phyloP scores from a whole-genome alignment of 2,797 vertebrate species.

The Halcyon leucocephala region DNA sequence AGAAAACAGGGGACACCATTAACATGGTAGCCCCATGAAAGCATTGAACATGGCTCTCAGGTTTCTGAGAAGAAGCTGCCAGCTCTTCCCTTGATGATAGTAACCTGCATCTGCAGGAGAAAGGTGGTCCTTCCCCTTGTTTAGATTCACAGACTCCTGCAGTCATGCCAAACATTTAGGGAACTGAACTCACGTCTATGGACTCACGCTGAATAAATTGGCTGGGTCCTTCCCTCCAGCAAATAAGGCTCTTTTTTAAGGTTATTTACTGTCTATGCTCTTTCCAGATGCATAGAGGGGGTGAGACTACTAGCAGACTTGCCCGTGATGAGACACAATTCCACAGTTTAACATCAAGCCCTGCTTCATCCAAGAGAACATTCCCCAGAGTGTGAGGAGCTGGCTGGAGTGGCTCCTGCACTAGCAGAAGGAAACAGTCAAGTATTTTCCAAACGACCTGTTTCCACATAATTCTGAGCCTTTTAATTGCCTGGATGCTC shows the following conservation, averaged over 20 bases:
- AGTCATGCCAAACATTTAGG: neutral
- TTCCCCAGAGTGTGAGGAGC: neutral
- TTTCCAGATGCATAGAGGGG: neutral
- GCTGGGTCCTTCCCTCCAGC: neutral
- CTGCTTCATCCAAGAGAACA: neutral
- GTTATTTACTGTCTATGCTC: neutral
- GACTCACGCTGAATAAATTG: neutral
- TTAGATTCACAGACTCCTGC: neutral
- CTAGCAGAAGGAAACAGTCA: neutral
- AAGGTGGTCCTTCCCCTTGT: neutral
- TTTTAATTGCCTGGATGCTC: neutral
- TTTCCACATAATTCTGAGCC: neutral
- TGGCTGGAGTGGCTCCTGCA: neutral
- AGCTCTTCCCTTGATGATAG: neutral
- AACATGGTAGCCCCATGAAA: rapidly evolving
- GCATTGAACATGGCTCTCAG: neutral
- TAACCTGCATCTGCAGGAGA: neutral
- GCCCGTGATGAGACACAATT: neutral
- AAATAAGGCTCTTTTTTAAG: neutral
- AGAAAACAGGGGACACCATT: neutral
- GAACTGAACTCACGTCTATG: neutral
- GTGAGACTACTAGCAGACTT: neutral
- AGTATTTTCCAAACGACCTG: neutral
- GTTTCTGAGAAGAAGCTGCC: neutral
- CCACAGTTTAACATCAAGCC: neutral